Evolutionary conservation across 1,140 invertebrate genomes (phyloP).

Genomic region (Scaptomyza pallida): DNA sequence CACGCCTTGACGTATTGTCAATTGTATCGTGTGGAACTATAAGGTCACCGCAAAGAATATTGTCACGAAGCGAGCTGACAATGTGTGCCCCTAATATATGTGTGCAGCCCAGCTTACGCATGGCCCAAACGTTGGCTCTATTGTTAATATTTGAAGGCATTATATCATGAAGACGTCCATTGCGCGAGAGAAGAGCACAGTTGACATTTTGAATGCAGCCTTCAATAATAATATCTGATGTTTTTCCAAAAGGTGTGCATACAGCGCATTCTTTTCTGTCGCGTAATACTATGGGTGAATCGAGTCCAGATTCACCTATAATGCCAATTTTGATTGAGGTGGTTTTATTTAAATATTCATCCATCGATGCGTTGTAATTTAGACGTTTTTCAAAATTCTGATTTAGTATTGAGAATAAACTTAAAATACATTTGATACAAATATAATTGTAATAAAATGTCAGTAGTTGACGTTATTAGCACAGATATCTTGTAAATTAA

Average conservation of each 20-base stretch:
- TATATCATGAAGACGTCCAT: conserved; percentile 93
- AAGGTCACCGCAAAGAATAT: conserved; percentile 94
- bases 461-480: neutral
- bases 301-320: conserved; percentile 96
- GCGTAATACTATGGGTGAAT: conserved; percentile 92
- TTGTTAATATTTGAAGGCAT: conserved; percentile 94
- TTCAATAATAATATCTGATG: conserved; percentile 91
- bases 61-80: conserved; percentile 93
- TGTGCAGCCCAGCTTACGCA: conserved; percentile 94
- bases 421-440: neutral
- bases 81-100: conserved; percentile 91
- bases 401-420: conserved; percentile 6
- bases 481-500: too few species aligned
- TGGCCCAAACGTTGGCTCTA: conserved; percentile 97
- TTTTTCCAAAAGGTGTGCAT: conserved; percentile 93
- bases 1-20: conserved; percentile 91
- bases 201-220: conserved; percentile 88
- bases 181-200: conserved; percentile 94
- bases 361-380: conserved; percentile 54
- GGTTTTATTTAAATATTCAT: neutral
- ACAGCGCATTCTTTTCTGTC: conserved; percentile 87
- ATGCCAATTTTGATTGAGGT: conserved; percentile 91
- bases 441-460: neutral
- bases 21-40: conserved; percentile 97
- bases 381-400: conserved; percentile 3